Evolutionary conservation across 2,113 vertebrate species (phyloP), one percentile per base, ranked within the genome.

Genomic region (Seriola rivoliana): DNA sequence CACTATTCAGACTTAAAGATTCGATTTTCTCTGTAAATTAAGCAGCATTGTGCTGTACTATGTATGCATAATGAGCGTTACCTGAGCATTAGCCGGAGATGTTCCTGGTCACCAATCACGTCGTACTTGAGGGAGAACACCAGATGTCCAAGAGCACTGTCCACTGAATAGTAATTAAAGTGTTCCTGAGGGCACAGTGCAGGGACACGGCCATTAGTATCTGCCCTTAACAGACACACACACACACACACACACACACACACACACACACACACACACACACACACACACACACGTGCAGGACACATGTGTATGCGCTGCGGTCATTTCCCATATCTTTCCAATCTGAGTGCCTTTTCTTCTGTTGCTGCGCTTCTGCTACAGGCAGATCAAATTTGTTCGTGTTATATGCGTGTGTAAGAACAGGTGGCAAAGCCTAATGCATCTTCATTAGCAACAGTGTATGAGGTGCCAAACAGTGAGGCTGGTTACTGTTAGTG

Each of bases 111-210:
- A 11, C 96, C 96, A 0, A 98, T 97, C 79, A 97, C 96, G 0
- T 99, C 98, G 0, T 99, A 99, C 92, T 99, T 99, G 92, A 99
- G 92, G 0, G 98, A 99, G 95, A 99, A 99, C 70, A 99, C 96
- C 19, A 99, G 96, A 90, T 99, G 97, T 75, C 98, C 98, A 9
- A 99, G 94, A 0, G 94, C 96, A 0, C 93, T 83, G 93, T 99
- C 98, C 93, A 97, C 91, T 25, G 97, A 97, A 95, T 99, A 99
- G 96, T 98, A 99, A 92, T 98, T 99, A 94, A 99, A 99, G 92
- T 99, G 98, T 81, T 99, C 98, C 98, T 99, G 91, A 77, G 83
- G 93, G 82, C 84, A 89, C 66, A 91, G 74, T 36, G 86, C 68
- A 87, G 46, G 71, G 83, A 78, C 21, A 83, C 19, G 40, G 38